Evolutionary conservation across 64 coral and sea anemone species (phyloP), one percentile per base, ranked within the genome.

Genomic region (Montipora efflorescens): DNA sequence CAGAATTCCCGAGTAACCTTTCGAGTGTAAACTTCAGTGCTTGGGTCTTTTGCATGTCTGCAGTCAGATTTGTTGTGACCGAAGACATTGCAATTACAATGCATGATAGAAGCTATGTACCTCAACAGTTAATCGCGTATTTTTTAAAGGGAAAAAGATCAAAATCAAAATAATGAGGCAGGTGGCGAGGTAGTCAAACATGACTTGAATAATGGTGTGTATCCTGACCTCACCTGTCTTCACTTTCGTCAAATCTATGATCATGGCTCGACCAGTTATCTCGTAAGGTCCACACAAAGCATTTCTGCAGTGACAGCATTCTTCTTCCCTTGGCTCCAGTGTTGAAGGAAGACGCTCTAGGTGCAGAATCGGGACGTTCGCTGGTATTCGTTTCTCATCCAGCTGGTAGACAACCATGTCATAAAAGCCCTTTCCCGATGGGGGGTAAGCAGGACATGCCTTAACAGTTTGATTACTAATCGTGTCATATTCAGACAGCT

Each of bases 221-320:
- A 36, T 1, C 74, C 11, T 12, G 28, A 19, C 0, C 5, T 20
- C 48, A 81, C 79, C 79, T 10, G 0, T 47, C 9, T 53, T 20
- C 28, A 81, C 79, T 0, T 81, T 81, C 1, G 2, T 81, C 79
- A 50, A 20, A 8, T 11, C 55, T 57, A 81, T 81, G 4, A 81
- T 58, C 79, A 81, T 81, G 22, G 79, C 79, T 81, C 79, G 14
- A 13, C 1, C 18, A 12, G 79, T 81, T 49, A 81, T 81, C 48
- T 81, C 46, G 22, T 81, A 58, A 49, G 25, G 79, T 45, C 79
- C 47, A 10, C 47, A 4, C 36, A 81, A 50, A 81, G 79, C 7
- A 48, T 0, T 81, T n/a, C 20, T n/a, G 79, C 79, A 81, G 8
- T 58, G 48, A 14, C 4, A 58, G 55, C 45, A 53, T 81, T 81